phyloP scores from a whole-genome alignment of 2,888 invertebrate genomes.

The Epinotia nisella region DNA sequence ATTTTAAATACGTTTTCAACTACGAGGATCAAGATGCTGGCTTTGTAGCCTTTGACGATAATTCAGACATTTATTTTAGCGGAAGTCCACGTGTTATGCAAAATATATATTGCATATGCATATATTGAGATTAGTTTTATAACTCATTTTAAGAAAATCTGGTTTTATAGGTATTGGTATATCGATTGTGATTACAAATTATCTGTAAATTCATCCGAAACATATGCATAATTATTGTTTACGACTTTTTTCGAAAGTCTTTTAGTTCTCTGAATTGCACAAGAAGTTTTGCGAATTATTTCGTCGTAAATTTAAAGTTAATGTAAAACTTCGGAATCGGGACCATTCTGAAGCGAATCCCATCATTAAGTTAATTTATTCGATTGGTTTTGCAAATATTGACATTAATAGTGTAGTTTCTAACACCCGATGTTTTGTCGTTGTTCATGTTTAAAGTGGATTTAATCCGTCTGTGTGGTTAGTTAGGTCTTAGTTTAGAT shows the following conservation, averaged over 20 bases:
- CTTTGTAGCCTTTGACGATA: neutral
- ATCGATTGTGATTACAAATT: neutral
- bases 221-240: neutral
- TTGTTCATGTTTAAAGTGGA: no score
- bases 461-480: no score
- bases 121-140: neutral
- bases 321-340: neutral
- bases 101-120: neutral
- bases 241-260: neutral
- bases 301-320: neutral
- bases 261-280: neutral
- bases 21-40: no score
- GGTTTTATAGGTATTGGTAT: neutral
- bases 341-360: neutral
- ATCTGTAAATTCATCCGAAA: neutral
- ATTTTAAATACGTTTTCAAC: no score
- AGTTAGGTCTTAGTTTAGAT: no score
- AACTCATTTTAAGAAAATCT: neutral
- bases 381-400: conserved; percentile 1
- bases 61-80: neutral
- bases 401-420: neutral
- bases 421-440: no score
- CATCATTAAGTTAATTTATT: neutral
- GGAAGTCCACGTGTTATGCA: neutral
- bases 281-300: conserved; percentile 3